Percentiles rank a stretch among this genome's conserved stretches.
phyloP scores from a whole-genome alignment of 2,888 invertebrate species.

The Papilio demoleus region DNA sequence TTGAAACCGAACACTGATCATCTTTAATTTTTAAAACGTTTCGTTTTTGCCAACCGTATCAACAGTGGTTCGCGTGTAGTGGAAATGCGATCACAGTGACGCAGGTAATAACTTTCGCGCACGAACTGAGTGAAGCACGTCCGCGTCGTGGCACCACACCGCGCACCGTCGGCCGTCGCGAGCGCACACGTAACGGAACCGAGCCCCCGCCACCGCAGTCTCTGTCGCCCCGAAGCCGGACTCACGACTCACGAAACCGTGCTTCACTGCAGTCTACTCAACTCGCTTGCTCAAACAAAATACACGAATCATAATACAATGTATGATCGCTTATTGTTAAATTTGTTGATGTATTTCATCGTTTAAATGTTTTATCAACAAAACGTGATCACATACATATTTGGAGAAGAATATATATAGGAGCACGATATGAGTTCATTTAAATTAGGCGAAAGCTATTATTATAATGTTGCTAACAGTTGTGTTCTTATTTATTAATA shows the following conservation, averaged over 20 bases:
- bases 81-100: slow-evolving; percentile 74
- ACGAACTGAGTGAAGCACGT: slow-evolving; percentile 83
- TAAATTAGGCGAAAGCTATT: not conserved
- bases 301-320: slow-evolving; percentile 28
- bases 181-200: slow-evolving; percentile 75
- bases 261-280: slow-evolving; percentile 51
- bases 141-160: slow-evolving; percentile 73
- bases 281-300: slow-evolving; percentile 33
- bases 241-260: slow-evolving; percentile 57
- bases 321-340: slow-evolving; percentile 26
- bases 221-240: slow-evolving; percentile 49
- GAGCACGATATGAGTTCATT: not conserved
- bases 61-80: slow-evolving; percentile 70
- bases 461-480: not conserved
- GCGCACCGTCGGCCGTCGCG: slow-evolving; percentile 53
- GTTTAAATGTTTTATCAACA: slow-evolving; percentile 34
- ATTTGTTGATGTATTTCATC: slow-evolving; percentile 29
- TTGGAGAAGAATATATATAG: not conserved
- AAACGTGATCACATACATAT: slow-evolving; percentile 7
- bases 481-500: too few relatives aligned
- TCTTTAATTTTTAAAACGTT: slow-evolving; percentile 58
- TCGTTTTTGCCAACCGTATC: slow-evolving; percentile 59
- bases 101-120: slow-evolving; percentile 82
- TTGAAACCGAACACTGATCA: slow-evolving; percentile 55
- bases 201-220: slow-evolving; percentile 57